Conservation (phyloP, 2,797 vertebrate species). For the Gambelia wislizenii region DNA sequence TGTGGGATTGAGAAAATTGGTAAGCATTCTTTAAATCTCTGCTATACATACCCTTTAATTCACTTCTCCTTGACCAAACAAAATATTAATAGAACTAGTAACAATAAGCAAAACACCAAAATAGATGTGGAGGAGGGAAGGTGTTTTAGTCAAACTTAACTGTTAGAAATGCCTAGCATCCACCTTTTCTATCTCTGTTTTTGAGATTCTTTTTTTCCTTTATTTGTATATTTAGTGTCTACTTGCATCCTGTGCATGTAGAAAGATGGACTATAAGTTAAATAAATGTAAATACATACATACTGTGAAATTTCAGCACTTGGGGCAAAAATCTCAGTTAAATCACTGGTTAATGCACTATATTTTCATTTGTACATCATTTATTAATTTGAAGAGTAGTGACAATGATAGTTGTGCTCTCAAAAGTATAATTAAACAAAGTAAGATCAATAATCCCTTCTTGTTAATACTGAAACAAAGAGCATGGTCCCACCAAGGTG, state of each 20-base stretch:
- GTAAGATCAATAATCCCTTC: not conserved
- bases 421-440: slow-evolving; percentile 10
- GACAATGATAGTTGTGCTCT: not conserved
- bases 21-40: too few species aligned
- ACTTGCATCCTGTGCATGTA: not conserved
- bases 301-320: not conserved
- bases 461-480: not conserved
- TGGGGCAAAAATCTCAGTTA: not conserved
- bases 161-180: not conserved
- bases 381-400: slow-evolving; percentile 6
- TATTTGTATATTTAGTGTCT: slow-evolving; percentile 3
- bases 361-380: slow-evolving; percentile 5
- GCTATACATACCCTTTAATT: too few species aligned
- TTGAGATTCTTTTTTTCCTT: not conserved
- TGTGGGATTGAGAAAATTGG: too few species aligned
- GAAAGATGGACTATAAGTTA: too few species aligned
- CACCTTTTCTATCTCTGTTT: not conserved
- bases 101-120: not conserved
- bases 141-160: not conserved
- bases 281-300: too few species aligned
- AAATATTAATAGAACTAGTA: not conserved
- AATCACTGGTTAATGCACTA: slow-evolving; percentile 10
- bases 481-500: not conserved
- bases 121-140: too few species aligned
- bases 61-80: not conserved